Percentiles rank a stretch among this genome's conserved stretches.
Evolutionary conservation across 2,113 vertebrate species (phyloP).

Genomic region (Psittacula cyanocephala): DNA sequence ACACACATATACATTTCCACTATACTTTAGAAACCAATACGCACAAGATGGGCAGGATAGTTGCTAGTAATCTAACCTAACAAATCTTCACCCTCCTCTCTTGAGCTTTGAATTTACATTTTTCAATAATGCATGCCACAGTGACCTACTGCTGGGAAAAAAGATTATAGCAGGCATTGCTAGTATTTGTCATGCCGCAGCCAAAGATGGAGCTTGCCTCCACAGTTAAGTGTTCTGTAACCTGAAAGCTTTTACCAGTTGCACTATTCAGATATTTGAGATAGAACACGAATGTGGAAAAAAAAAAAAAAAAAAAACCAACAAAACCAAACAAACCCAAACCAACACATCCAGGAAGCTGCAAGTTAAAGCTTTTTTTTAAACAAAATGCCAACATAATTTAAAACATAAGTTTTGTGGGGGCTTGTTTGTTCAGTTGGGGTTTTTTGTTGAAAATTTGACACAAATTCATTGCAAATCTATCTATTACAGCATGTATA

Average conservation of each 20-base stretch:
- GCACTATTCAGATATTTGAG: background rate
- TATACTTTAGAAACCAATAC: background rate
- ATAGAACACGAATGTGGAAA: accelerated
- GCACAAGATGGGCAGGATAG: background rate
- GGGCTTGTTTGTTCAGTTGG: background rate
- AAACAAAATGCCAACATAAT: background rate
- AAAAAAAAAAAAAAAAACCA: background rate
- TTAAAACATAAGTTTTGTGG: background rate
- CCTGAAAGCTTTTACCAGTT: background rate
- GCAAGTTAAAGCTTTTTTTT: background rate
- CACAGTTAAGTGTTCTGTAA: background rate
- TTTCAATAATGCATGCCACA: background rate
- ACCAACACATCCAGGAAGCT: background rate
- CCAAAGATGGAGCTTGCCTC: background rate
- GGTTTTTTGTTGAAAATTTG: background rate
- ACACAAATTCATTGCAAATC: background rate
- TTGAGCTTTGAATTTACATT: background rate
- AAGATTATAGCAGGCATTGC: background rate
- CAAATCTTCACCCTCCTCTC: background rate
- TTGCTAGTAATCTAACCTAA: background rate
- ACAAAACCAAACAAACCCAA: background rate
- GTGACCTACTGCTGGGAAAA: background rate
- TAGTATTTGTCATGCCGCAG: background rate
- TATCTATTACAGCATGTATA: background rate
- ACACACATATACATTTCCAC: background rate